These are phyloP conservation scores for Penaeus monodon DNA, from an alignment of 2,888 invertebrate species.

Conservation along the genomic window DNA sequence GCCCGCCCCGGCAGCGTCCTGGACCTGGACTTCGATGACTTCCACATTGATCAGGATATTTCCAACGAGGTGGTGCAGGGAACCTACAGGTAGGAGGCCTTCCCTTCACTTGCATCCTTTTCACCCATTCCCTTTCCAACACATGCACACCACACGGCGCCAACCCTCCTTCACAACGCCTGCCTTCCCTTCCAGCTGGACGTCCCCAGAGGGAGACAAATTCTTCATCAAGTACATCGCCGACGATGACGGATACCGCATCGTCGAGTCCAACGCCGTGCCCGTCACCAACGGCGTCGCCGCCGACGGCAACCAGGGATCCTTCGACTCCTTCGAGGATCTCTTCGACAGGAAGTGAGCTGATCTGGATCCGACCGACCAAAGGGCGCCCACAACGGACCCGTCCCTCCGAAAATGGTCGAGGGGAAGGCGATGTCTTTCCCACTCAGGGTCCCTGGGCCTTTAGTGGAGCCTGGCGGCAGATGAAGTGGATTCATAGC, in stretches of 20 bases:
- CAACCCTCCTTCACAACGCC: neutral
- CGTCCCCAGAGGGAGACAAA: slow-evolving; percentile 45
- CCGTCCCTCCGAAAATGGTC: too few species aligned
- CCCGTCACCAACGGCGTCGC: slow-evolving; percentile 46
- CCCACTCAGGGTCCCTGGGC: too few species aligned
- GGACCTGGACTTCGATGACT: slow-evolving; percentile 46
- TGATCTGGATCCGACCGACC: neutral
- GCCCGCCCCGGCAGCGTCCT: slow-evolving; percentile 45
- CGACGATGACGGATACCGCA: slow-evolving; percentile 55
- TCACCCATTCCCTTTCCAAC: too few species aligned
- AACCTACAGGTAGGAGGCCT: too few species aligned
- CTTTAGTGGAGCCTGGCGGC: too few species aligned
- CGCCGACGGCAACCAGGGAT: slow-evolving; percentile 54
- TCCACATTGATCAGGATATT: slow-evolving; percentile 41
- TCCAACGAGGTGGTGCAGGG: slow-evolving; percentile 8
- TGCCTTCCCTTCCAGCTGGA: slow-evolving; percentile 44
- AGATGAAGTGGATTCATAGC: too few species aligned
- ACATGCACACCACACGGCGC: too few species aligned
- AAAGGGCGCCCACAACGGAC: too few species aligned
- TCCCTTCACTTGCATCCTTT: too few species aligned
- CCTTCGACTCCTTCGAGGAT: slow-evolving; percentile 41
- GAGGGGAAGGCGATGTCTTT: too few species aligned
- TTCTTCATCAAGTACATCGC: slow-evolving; percentile 58
- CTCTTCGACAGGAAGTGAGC: slow-evolving; percentile 16
- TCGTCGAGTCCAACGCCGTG: slow-evolving; percentile 59